Percentiles rank a stretch among this genome's conserved stretches.
phyloP scores from a whole-genome alignment of 2,797 vertebrate species.

The Triplophysa bombifrons region DNA sequence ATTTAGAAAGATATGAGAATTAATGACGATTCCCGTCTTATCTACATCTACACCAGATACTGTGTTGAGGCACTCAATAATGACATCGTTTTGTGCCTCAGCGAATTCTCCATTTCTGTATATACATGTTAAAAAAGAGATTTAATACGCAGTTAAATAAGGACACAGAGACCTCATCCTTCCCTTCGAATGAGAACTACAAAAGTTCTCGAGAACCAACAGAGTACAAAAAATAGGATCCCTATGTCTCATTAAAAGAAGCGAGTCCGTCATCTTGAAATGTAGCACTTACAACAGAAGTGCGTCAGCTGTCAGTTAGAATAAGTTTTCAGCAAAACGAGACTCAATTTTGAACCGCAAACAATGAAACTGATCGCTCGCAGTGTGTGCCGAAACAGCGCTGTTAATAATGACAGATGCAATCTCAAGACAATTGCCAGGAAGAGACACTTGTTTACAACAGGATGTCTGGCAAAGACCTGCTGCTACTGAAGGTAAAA shows the following conservation, averaged over 20 bases:
- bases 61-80: slow-evolving; percentile 11
- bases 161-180: slow-evolving; percentile 25
- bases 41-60: background rate
- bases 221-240: slow-evolving; percentile 23
- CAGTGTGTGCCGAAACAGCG: background rate
- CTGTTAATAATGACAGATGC: slow-evolving; percentile 11
- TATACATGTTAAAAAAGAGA: slow-evolving; percentile 1
- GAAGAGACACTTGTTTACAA: background rate
- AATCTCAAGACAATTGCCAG: slow-evolving; percentile 12
- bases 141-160: background rate
- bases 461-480: background rate
- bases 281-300: slow-evolving; percentile 15
- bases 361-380: slow-evolving; percentile 11
- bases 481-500: background rate
- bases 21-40: too few species aligned
- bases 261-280: slow-evolving; percentile 39
- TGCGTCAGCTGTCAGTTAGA: slow-evolving; percentile 19
- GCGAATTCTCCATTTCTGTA: slow-evolving; percentile 21
- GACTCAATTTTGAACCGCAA: background rate
- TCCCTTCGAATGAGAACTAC: slow-evolving; percentile 44
- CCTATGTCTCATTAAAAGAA: slow-evolving; percentile 42
- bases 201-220: slow-evolving; percentile 28
- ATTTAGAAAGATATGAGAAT: too few species aligned
- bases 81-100: slow-evolving; percentile 23
- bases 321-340: slow-evolving; percentile 26